phyloP scores from a whole-genome alignment of 1,140 invertebrate genomes.

The Bombus huntii region DNA sequence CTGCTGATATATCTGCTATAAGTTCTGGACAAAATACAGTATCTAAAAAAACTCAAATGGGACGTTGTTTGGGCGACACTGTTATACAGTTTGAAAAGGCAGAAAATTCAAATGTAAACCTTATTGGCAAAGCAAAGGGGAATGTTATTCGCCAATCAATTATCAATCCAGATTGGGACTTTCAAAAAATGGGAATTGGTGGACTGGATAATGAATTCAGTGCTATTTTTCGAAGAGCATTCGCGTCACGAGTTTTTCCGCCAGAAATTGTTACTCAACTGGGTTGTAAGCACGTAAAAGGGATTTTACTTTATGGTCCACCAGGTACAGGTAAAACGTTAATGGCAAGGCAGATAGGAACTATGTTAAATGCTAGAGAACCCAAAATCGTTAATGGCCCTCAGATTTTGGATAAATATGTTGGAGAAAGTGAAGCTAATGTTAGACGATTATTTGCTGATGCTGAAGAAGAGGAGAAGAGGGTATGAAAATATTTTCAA shows the following conservation, averaged over 20 bases:
- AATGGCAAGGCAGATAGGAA: conserved; percentile 99
- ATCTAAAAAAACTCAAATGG: conserved; percentile 89
- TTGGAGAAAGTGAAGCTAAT: conserved; percentile 99
- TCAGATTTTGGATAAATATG: conserved; percentile 99
- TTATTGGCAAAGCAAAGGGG: conserved; percentile 93
- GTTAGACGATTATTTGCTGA: conserved; percentile 98
- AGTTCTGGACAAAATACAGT: conserved; percentile 90
- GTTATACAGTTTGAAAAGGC: conserved; percentile 96
- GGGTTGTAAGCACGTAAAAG: conserved; percentile 98
- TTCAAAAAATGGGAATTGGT: conserved; percentile 99
- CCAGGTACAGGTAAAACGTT: conserved; percentile 99
- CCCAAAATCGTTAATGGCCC: conserved; percentile 99
- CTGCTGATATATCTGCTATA: conserved; percentile 90
- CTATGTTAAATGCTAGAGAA: conserved; percentile 99
- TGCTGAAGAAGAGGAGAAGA: conserved; percentile 99
- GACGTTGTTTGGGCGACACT: conserved; percentile 92
- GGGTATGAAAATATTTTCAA: conserved; percentile 86
- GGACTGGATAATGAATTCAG: conserved; percentile 99
- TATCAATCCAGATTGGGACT: conserved; percentile 99
- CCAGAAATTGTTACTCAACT: conserved; percentile 98
- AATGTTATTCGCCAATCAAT: conserved; percentile 91
- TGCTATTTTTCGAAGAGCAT: conserved; percentile 98
- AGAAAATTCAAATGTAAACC: conserved; percentile 92
- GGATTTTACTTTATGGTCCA: conserved; percentile 97
- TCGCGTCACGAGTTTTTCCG: conserved; percentile 99